Conservation (phyloP, 2,888 invertebrate genomes). For the Trilocha varians region DNA sequence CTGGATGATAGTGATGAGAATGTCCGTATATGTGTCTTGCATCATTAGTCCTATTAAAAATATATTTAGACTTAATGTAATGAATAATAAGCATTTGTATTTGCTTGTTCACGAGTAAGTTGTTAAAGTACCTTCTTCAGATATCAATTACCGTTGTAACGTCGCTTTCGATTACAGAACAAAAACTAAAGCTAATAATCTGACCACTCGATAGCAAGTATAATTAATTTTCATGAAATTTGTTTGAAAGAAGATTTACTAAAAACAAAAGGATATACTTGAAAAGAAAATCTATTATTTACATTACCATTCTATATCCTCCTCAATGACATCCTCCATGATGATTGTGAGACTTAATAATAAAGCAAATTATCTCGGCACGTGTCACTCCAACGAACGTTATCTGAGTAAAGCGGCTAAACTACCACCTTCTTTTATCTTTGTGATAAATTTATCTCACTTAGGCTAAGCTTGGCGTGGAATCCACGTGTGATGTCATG, state of each 20-base stretch:
- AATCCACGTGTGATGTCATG: background rate
- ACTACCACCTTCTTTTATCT: slow-evolving; percentile 7
- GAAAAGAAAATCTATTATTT: too few species aligned
- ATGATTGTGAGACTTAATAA: slow-evolving; percentile 13
- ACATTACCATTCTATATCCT: slow-evolving; percentile 38
- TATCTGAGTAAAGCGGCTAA: slow-evolving; percentile 13
- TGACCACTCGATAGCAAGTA: too few species aligned
- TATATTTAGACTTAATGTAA: too few species aligned
- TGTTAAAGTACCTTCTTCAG: too few species aligned
- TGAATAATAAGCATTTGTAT: too few species aligned
- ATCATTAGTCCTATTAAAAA: slow-evolving; percentile 18
- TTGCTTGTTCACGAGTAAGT: too few species aligned
- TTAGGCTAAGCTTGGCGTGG: background rate
- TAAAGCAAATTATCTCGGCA: slow-evolving; percentile 10
- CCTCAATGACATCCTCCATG: slow-evolving; percentile 43
- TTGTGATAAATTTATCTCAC: slow-evolving; percentile 18
- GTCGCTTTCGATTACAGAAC: too few species aligned
- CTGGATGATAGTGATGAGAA: slow-evolving; percentile 35
- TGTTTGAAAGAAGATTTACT: too few species aligned
- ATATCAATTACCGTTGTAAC: too few species aligned
- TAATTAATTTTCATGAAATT: too few species aligned
- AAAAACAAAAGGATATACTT: too few species aligned
- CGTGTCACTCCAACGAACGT: slow-evolving; percentile 12
- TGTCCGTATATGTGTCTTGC: slow-evolving; percentile 26
- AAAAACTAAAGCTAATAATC: too few species aligned